phyloP scores from a whole-genome alignment of 2,113 vertebrate genomes.

The Podarcis cretensis region DNA sequence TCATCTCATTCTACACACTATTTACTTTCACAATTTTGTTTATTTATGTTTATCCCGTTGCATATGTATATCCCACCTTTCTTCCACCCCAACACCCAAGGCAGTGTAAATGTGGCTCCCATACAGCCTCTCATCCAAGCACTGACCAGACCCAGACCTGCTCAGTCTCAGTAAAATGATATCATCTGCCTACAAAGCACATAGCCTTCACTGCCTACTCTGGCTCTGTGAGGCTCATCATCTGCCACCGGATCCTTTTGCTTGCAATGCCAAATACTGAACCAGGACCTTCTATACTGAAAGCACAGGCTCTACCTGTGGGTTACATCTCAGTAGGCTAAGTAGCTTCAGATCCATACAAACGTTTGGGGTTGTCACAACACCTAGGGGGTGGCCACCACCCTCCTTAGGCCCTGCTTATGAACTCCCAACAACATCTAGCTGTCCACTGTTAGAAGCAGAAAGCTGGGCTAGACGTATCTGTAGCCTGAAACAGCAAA shows the following conservation, averaged over 20 bases:
- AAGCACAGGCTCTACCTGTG: neutral
- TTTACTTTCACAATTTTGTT: too few relatives aligned
- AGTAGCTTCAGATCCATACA: neutral
- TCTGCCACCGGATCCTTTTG: neutral
- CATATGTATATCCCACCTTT: too few relatives aligned
- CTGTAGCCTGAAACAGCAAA: neutral
- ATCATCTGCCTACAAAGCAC: too few relatives aligned
- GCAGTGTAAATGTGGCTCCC: too few relatives aligned
- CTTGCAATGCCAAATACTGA: neutral
- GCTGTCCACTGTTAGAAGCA: neutral
- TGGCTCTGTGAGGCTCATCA: neutral
- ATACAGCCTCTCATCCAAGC: too few relatives aligned
- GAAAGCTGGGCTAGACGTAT: neutral
- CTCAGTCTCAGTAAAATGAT: too few relatives aligned
- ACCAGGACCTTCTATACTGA: neutral
- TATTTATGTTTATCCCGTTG: too few relatives aligned
- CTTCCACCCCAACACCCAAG: too few relatives aligned
- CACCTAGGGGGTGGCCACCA: neutral
- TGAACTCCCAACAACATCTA: neutral
- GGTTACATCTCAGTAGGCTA: neutral
- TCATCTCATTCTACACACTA: too few relatives aligned
- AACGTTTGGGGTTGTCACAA: neutral
- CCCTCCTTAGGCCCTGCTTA: neutral
- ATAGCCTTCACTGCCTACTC: neutral
- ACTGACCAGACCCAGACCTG: too few relatives aligned